These are phyloP conservation scores for Lampris incognitus DNA, from an alignment of 2,113 vertebrate genomes.

Conservation along the genomic window DNA sequence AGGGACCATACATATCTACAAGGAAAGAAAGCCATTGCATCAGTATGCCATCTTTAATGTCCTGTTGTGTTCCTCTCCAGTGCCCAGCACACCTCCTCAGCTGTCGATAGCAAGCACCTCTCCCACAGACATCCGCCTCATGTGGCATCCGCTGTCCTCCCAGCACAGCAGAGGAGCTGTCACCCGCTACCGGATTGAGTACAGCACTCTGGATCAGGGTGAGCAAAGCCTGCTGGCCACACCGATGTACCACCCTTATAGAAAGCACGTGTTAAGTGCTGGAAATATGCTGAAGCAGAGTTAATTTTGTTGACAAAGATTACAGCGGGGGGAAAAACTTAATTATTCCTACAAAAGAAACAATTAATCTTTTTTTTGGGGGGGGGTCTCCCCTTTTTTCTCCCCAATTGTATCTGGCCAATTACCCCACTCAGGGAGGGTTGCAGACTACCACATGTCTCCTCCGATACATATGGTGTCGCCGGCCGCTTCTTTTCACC, in stretches of 20 bases:
- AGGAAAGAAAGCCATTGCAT: not conserved
- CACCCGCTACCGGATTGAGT: slow-evolving; percentile 93
- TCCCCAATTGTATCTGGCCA: too few species aligned
- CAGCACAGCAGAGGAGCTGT: slow-evolving; percentile 90
- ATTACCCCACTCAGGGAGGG: too few species aligned
- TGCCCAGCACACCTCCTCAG: slow-evolving; percentile 91
- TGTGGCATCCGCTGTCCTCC: slow-evolving; percentile 90
- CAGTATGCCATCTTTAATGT: not conserved
- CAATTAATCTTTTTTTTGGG: too few species aligned
- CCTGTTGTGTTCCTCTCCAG: slow-evolving; percentile 70
- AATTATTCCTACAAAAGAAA: too few species aligned
- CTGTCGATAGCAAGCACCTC: slow-evolving; percentile 91
- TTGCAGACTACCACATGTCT: too few species aligned
- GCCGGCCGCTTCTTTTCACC: too few species aligned
- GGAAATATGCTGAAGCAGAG: not conserved
- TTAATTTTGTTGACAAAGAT: too few species aligned
- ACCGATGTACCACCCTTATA: too few species aligned
- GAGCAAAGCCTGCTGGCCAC: slow-evolving; percentile 61
- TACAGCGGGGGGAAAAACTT: too few species aligned
- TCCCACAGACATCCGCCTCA: slow-evolving; percentile 90
- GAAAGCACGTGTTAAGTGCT: too few species aligned
- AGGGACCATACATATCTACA: slow-evolving; percentile 6
- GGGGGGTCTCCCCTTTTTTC: too few species aligned
- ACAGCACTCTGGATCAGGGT: slow-evolving; percentile 90
- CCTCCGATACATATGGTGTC: too few species aligned